Percentiles rank a stretch among this genome's conserved stretches.
Evolutionary conservation across 2,797 vertebrate species (phyloP).

Genomic region (Acanthiza pusilla): DNA sequence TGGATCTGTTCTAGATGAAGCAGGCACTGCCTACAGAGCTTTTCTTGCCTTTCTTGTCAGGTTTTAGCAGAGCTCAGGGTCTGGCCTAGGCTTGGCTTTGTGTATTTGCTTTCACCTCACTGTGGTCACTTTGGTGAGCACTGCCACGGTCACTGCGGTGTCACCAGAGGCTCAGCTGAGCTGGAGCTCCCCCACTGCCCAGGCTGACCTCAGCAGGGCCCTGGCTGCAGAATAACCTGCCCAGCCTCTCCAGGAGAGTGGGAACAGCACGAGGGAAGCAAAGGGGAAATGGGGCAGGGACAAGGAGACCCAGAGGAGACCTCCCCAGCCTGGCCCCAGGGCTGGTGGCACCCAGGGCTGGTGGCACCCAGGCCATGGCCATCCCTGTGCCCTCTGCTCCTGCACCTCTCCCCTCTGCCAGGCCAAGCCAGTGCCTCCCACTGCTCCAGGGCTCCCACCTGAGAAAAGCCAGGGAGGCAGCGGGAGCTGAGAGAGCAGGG

Average conservation of each 20-base stretch:
- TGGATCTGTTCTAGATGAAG: background rate
- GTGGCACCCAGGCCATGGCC: too few relatives aligned
- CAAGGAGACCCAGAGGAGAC: background rate
- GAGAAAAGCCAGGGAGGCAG: background rate
- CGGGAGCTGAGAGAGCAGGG: background rate
- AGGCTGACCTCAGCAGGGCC: background rate
- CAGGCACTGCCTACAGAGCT: background rate
- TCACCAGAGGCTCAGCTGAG: background rate
- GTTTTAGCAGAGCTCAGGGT: background rate
- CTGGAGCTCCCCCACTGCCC: background rate
- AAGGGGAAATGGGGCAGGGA: rapidly evolving
- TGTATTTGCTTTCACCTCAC: background rate
- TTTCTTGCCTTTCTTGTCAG: background rate
- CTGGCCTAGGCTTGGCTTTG: background rate
- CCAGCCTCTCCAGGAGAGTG: background rate
- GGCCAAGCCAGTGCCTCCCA: rapidly evolving
- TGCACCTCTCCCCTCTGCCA: background rate
- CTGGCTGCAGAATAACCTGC: background rate
- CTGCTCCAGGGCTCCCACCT: background rate
- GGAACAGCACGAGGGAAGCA: background rate
- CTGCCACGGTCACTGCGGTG: background rate
- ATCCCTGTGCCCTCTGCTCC: background rate
- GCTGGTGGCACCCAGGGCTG: background rate
- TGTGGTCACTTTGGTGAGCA: too few relatives aligned
- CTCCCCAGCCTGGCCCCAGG: background rate